Percentiles rank a stretch among this genome's conserved stretches.
Evolutionary conservation across 2,113 vertebrate genomes (phyloP).

Genomic region (Isurus oxyrinchus): DNA sequence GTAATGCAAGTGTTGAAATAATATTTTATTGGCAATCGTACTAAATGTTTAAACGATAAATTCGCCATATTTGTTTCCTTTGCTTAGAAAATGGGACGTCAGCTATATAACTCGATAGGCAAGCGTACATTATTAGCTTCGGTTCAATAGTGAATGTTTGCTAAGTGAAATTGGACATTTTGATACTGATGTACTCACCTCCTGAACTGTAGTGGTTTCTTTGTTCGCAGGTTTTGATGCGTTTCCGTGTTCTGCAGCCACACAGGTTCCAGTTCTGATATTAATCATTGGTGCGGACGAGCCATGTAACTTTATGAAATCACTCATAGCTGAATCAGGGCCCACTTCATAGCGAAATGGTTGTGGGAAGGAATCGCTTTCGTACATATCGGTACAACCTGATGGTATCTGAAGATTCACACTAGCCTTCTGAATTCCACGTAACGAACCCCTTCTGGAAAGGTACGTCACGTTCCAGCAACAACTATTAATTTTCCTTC

Average conservation of each 20-base stretch:
- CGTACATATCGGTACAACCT: background rate
- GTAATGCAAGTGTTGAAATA: too few relatives aligned
- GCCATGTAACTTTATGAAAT: background rate
- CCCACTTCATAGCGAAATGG: background rate
- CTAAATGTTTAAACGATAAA: too few relatives aligned
- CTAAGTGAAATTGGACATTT: background rate
- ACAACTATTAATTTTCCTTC: background rate
- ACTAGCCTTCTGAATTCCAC: conserved; percentile 9
- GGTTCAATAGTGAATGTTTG: too few relatives aligned
- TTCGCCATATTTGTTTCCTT: too few relatives aligned
- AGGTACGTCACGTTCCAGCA: background rate
- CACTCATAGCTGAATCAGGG: background rate
- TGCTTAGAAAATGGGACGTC: too few relatives aligned
- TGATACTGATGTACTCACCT: background rate
- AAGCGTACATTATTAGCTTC: too few relatives aligned
- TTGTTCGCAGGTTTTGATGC: background rate
- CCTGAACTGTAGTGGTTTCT: background rate
- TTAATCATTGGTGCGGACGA: background rate
- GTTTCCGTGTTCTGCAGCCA: background rate
- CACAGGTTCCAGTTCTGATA: background rate
- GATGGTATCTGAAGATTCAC: background rate
- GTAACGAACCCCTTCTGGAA: background rate
- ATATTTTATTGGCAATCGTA: too few relatives aligned
- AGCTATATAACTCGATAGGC: too few relatives aligned
- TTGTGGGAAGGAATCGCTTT: background rate